Conservation (phyloP, 2,113 vertebrate genomes). For the Balaeniceps rex region DNA sequence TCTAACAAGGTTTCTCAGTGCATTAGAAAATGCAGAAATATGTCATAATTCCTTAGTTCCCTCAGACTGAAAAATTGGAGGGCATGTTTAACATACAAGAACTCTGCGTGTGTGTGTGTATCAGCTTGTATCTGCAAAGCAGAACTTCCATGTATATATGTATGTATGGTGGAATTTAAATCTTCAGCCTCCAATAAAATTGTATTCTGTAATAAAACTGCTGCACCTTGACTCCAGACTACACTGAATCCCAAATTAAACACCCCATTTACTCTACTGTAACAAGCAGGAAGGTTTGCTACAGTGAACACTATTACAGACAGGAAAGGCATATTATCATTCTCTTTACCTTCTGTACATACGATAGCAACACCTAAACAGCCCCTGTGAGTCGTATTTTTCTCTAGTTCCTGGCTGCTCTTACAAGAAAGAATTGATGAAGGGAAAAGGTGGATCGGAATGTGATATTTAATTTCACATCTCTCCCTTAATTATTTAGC, state of each 20-base stretch:
- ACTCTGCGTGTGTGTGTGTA: neutral
- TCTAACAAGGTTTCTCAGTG: neutral
- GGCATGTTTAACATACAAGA: conserved; percentile 32
- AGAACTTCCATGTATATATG: conserved; percentile 33
- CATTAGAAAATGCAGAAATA: conserved; percentile 41
- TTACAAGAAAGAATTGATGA: conserved; percentile 12
- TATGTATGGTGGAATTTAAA: conserved; percentile 65
- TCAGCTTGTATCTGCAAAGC: conserved; percentile 35
- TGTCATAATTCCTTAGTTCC: conserved; percentile 17
- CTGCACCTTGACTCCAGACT: conserved; percentile 72
- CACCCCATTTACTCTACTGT: conserved; percentile 70
- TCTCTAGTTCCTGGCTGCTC: neutral
- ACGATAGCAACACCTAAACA: conserved; percentile 17
- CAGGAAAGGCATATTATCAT: conserved; percentile 49
- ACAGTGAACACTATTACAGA: conserved; percentile 58
- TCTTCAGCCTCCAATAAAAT: conserved; percentile 72
- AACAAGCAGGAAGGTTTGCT: conserved; percentile 66
- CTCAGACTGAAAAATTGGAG: conserved; percentile 51
- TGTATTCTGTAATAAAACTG: conserved; percentile 72
- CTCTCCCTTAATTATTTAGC: conserved; percentile 47
- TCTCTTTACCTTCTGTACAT: conserved; percentile 37
- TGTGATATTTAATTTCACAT: conserved; percentile 29
- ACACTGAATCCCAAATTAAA: conserved; percentile 74
- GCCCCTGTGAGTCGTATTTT: conserved; percentile 25
- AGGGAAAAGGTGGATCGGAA: conserved; percentile 19